Conservation (phyloP, 2,113 vertebrate species). For the Pelodiscus sinensis region DNA sequence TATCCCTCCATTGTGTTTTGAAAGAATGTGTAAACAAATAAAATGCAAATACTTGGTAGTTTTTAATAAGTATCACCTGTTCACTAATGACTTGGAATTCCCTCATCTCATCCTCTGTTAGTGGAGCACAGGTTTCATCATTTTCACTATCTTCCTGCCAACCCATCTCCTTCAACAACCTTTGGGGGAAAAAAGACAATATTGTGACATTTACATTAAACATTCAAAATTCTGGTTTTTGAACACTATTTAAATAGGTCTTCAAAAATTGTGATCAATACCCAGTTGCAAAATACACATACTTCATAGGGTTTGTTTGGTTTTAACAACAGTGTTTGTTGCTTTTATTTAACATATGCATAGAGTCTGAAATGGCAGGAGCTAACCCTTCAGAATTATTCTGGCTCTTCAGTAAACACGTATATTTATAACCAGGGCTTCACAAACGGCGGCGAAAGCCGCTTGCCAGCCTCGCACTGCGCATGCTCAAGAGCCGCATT, state of each 20-base stretch:
- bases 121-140: slow-evolving; percentile 83
- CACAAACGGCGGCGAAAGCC: too few relatives aligned
- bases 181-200: slow-evolving; percentile 16
- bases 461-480: too few relatives aligned
- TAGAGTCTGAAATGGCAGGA: not conserved
- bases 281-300: not conserved
- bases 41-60: not conserved
- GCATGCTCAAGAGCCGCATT: too few relatives aligned
- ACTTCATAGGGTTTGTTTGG: not conserved
- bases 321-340: not conserved
- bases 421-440: not conserved
- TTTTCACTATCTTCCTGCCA: slow-evolving; percentile 87
- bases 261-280: not conserved
- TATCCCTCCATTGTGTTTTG: not conserved
- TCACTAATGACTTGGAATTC: slow-evolving; percentile 84
- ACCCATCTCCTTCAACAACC: slow-evolving; percentile 87
- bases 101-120: slow-evolving; percentile 88
- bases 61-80: slow-evolving; percentile 73
- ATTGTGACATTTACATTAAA: not conserved
- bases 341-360: not conserved
- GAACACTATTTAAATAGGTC: not conserved
- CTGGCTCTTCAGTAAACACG: not conserved
- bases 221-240: not conserved
- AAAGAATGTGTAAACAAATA: not conserved
- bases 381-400: not conserved